phyloP scores from a whole-genome alignment of 2,113 vertebrate species.

The Chlorodrepanis virens region DNA sequence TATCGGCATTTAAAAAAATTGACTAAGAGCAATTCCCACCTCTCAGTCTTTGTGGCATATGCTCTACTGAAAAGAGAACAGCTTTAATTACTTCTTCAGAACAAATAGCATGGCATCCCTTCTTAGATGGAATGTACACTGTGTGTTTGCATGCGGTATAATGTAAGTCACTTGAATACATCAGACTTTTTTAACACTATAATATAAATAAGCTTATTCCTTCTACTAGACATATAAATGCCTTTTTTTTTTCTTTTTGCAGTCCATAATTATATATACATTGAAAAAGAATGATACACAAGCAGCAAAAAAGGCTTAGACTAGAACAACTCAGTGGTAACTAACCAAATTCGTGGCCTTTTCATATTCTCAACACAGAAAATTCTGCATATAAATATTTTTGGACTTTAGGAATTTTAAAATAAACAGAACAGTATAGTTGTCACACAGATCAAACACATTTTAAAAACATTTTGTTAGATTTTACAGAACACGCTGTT shows the following conservation, averaged over 20 bases:
- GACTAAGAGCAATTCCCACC: background rate
- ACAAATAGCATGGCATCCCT: conserved; percentile 43
- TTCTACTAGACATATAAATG: conserved; percentile 71
- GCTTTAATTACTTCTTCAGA: background rate
- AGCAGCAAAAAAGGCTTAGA: conserved; percentile 71
- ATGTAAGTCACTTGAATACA: conserved; percentile 66
- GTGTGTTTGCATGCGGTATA: conserved; percentile 64
- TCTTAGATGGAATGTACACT: conserved; percentile 39
- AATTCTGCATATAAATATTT: conserved; percentile 65
- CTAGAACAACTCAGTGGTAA: conserved; percentile 75
- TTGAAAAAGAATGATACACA: conserved; percentile 62
- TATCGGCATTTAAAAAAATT: background rate
- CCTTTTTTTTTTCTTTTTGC: conserved; percentile 46
- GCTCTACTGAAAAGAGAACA: background rate
- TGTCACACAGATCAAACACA: conserved; percentile 56
- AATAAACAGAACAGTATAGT: conserved; percentile 57
- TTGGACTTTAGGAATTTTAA: conserved; percentile 59
- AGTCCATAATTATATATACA: conserved; percentile 72
- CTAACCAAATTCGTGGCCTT: conserved; percentile 54
- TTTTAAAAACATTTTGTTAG: conserved; percentile 42
- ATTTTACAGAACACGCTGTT: conserved; percentile 26
- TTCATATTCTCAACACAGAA: conserved; percentile 52
- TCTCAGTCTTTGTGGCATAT: background rate
- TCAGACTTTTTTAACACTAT: conserved; percentile 58
- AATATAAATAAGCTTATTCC: conserved; percentile 76